These are phyloP conservation scores for Brachyopa scutellaris DNA, from an alignment of 2,888 invertebrate genomes.

Conservation along the genomic window DNA sequence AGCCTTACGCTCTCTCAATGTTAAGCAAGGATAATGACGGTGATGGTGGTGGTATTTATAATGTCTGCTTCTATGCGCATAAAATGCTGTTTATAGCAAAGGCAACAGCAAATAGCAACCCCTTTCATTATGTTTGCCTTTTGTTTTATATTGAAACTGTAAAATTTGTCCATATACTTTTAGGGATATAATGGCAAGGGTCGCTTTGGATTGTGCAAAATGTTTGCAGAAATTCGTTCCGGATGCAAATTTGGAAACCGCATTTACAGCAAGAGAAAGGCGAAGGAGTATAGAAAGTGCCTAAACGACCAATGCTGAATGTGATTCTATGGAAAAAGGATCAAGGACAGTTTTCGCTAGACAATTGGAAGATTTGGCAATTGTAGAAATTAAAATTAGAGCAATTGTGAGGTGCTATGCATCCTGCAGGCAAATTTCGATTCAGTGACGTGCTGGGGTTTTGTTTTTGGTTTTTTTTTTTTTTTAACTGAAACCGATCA, in stretches of 20 bases:
- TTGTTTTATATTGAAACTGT: constrained; percentile 13
- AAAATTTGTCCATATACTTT: background rate
- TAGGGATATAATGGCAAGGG: background rate
- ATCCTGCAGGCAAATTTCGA: background rate
- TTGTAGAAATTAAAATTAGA: constrained; percentile 39
- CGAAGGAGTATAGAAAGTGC: background rate
- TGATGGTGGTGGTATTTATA: constrained; percentile 8
- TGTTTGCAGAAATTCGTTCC: constrained; percentile 30
- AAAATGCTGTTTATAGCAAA: background rate
- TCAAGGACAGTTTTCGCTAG: constrained; percentile 1
- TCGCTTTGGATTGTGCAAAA: background rate
- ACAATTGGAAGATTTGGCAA: constrained; percentile 2
- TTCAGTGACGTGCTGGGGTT: background rate
- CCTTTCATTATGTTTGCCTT: constrained; percentile 26
- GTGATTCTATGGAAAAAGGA: constrained; percentile 41
- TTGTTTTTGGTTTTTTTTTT: background rate
- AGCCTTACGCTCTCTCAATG: constrained; percentile 10
- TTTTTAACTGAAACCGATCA: too few relatives aligned
- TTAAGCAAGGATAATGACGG: background rate
- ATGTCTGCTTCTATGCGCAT: constrained; percentile 21
- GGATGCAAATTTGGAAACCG: constrained; percentile 30
- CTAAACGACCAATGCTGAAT: background rate
- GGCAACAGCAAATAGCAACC: too few relatives aligned
- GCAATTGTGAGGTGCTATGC: background rate
- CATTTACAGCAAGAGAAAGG: background rate